Evolutionary conservation across 2,797 vertebrate genomes (phyloP).

Genomic region (Crocodylus rhombifer): DNA sequence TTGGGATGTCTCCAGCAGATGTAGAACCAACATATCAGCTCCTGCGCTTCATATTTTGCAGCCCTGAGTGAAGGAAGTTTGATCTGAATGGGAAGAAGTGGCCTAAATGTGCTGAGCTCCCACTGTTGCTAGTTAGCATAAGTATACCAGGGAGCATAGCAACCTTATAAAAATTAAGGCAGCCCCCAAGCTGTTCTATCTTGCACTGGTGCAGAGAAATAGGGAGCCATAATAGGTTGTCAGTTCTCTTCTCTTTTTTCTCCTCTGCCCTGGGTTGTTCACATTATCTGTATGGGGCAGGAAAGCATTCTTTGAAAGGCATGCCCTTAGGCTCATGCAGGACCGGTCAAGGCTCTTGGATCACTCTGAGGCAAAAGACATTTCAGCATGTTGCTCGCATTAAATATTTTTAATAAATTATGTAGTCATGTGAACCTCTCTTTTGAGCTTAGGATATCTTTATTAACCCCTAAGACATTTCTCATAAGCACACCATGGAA

Average conservation of each 20-base stretch:
- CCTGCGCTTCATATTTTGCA: not conserved
- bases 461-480: not conserved
- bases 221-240: not conserved
- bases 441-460: not conserved
- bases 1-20: not conserved
- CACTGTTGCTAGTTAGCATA: not conserved
- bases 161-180: not conserved
- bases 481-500: not conserved
- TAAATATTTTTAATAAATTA: not conserved
- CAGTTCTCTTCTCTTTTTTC: not conserved
- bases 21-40: not conserved
- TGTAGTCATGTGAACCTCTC: no score
- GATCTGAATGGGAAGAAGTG: not conserved
- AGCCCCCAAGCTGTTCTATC: not conserved
- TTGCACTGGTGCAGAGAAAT: not conserved
- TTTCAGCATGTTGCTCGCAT: no score
- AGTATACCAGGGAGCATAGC: not conserved
- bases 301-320: not conserved
- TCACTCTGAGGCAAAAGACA: no score
- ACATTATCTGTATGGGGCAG: not conserved
- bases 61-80: not conserved
- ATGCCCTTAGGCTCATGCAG: not conserved
- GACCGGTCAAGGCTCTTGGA: fast-evolving
- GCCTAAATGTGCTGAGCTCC: not conserved
- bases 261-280: not conserved